A percentile compares a stretch with the other conserved stretches of the same genome.
Conservation (phyloP, 2,888 invertebrate species). For the Lithophane semibrunnea region DNA sequence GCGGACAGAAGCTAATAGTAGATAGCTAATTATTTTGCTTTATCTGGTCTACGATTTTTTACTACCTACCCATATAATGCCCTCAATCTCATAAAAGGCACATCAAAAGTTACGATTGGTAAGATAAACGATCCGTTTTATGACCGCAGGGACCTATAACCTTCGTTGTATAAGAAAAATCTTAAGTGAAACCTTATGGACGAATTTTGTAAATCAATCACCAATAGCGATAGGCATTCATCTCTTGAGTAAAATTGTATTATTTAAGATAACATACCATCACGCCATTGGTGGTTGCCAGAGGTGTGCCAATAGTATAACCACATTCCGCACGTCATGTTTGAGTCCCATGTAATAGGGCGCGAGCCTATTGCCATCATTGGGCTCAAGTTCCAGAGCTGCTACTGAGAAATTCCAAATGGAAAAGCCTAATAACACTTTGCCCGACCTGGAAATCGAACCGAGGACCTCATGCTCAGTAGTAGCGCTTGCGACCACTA, state of each 20-base stretch:
- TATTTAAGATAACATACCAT: no score
- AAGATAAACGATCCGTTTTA: constrained; percentile 11
- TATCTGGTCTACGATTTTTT: background rate
- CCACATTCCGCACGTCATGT: no score
- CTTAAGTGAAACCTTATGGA: background rate
- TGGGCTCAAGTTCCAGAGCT: no score
- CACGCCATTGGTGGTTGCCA: no score
- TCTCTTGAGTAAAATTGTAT: background rate
- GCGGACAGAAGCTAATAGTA: background rate
- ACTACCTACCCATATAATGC: constrained; percentile 6
- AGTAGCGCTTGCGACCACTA: no score
- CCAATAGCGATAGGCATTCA: background rate
- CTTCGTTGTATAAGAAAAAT: background rate
- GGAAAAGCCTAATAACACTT: no score
- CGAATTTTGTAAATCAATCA: background rate
- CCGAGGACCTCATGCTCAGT: no score
- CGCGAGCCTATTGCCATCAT: no score
- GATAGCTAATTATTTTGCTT: background rate
- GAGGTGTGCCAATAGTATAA: no score
- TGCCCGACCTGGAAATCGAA: no score
- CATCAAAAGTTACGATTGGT: constrained; percentile 23
- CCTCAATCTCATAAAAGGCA: constrained; percentile 15
- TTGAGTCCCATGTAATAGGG: no score
- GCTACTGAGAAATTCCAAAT: no score
- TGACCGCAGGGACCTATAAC: background rate